phyloP scores from a whole-genome alignment of 2,113 vertebrate genomes.

The Macaca nemestrina region DNA sequence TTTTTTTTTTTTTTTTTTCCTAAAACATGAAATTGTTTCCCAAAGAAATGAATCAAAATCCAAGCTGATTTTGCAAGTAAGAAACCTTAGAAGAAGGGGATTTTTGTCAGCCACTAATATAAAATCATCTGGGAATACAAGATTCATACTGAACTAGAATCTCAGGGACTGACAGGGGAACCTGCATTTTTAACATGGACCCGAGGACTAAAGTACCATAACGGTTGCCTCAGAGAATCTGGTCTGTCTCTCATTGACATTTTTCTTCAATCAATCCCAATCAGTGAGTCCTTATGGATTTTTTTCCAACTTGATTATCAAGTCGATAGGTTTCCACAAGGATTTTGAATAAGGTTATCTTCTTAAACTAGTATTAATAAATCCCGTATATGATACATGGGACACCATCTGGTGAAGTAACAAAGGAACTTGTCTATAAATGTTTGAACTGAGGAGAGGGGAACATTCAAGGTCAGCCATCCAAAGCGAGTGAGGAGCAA shows the following conservation, averaged over 20 bases:
- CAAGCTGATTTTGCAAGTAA: not conserved
- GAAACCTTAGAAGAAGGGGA: not conserved
- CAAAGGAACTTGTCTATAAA: not conserved
- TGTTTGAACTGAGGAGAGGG: not conserved
- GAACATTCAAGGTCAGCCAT: not conserved
- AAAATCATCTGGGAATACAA: not conserved
- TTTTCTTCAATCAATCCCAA: not conserved
- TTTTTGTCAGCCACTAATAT: not conserved
- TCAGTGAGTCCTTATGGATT: not conserved
- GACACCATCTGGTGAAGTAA: not conserved
- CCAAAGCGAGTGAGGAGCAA: not conserved
- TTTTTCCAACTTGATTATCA: not conserved
- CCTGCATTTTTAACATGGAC: not conserved
- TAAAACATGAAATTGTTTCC: not conserved
- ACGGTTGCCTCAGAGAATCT: not conserved
- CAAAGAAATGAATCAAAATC: slow-evolving; percentile 18
- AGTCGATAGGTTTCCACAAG: not conserved
- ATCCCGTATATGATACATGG: not conserved
- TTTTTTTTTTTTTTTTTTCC: not conserved
- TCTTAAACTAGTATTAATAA: not conserved
- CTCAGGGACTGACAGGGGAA: not conserved
- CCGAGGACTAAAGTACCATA: not conserved
- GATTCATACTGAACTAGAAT: not conserved
- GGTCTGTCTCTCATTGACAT: not conserved
- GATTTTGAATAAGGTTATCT: not conserved